Conservation (phyloP, 2,888 invertebrate genomes). For the Napeogenes inachia region DNA sequence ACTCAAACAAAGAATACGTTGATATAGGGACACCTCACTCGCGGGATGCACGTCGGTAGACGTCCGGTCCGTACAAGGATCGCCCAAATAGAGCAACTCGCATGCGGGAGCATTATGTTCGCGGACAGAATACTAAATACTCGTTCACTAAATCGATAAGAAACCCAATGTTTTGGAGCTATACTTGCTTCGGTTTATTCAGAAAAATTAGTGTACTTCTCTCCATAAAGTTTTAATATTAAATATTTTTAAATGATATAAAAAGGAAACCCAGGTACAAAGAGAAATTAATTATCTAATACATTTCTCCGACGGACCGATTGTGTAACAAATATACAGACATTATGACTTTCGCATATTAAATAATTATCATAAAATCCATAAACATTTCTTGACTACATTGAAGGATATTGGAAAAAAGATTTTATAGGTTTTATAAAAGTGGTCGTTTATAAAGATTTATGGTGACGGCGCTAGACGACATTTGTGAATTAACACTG, state of each 20-base stretch:
- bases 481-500: not conserved
- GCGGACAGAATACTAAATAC: slow-evolving; percentile 34
- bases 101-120: slow-evolving; percentile 38
- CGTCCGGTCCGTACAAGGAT: slow-evolving; percentile 52
- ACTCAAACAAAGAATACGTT: not conserved
- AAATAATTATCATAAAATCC: slow-evolving; percentile 4
- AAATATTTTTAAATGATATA: not conserved
- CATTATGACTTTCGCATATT: not conserved
- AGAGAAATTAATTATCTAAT: not conserved
- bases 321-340: not conserved
- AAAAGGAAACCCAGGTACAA: not conserved
- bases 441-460: not conserved
- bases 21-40: slow-evolving; percentile 19
- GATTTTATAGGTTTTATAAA: slow-evolving; percentile 6
- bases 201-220: not conserved
- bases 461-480: slow-evolving; percentile 1
- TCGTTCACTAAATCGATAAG: slow-evolving; percentile 34
- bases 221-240: not conserved
- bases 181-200: slow-evolving; percentile 11
- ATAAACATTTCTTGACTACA: slow-evolving; percentile 5
- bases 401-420: slow-evolving; percentile 6
- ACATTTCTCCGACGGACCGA: not conserved
- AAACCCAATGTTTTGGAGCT: slow-evolving; percentile 48
- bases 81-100: slow-evolving; percentile 60
- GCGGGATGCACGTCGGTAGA: slow-evolving; percentile 53